Evolutionary conservation across 37 sponge, comb jelly and placozoan species (phyloP).

Genomic region (Bolinopsis microptera): DNA sequence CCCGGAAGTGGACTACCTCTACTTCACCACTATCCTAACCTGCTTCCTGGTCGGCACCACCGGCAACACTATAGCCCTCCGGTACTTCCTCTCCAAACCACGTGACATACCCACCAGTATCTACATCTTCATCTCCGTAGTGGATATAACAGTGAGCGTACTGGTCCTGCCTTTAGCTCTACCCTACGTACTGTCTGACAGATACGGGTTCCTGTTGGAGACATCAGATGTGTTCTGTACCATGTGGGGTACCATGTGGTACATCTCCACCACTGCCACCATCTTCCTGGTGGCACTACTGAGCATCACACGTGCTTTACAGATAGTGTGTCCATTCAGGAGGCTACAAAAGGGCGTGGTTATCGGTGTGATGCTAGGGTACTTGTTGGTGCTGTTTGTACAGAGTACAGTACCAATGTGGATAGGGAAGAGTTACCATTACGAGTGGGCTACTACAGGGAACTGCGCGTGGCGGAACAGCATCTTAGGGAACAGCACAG

Average conservation of each 20-base stretch:
- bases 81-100: neutral
- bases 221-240: neutral
- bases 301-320: neutral
- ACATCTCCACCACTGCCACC: neutral
- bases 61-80: neutral
- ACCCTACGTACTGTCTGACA: neutral
- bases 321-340: conserved; percentile 16
- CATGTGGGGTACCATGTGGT: conserved; percentile 10
- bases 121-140: neutral
- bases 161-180: neutral
- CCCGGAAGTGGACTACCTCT: neutral
- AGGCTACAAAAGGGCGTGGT: neutral
- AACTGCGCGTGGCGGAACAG: neutral
- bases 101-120: neutral
- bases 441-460: neutral
- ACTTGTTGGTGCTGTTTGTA: neutral
- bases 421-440: neutral
- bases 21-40: neutral
- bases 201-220: neutral
- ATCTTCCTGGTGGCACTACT: conserved; percentile 29
- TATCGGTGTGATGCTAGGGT: neutral
- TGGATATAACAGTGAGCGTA: neutral
- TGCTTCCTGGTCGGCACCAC: neutral
- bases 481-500: neutral
- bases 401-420: neutral